Percentiles rank a stretch among this genome's conserved stretches.
phyloP scores from a whole-genome alignment of 2,888 invertebrate species.

The Schrankia costaestrigalis region DNA sequence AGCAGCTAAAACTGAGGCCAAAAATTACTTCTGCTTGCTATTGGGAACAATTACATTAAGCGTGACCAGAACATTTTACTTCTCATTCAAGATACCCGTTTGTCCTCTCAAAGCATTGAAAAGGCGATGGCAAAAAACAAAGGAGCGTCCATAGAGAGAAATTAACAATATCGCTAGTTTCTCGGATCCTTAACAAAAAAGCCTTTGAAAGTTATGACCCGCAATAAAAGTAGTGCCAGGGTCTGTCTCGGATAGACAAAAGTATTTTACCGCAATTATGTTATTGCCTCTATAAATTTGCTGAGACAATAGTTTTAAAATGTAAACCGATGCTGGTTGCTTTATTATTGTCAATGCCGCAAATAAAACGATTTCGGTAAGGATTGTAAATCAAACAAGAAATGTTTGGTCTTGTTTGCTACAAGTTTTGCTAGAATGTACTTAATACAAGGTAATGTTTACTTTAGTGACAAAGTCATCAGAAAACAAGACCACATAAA shows the following conservation, averaged over 20 bases:
- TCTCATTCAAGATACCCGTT: slow-evolving; percentile 35
- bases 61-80: slow-evolving; percentile 54
- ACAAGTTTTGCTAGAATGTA: no score
- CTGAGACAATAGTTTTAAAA: slow-evolving; percentile 55
- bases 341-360: slow-evolving; percentile 65
- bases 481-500: neutral
- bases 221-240: slow-evolving; percentile 53
- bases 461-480: no score
- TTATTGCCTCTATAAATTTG: slow-evolving; percentile 62
- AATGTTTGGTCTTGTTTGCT: slow-evolving; percentile 37
- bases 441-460: no score
- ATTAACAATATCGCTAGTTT: slow-evolving; percentile 53
- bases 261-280: slow-evolving; percentile 63
- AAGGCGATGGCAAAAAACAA: slow-evolving; percentile 44
- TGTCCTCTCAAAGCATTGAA: slow-evolving; percentile 17
- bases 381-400: slow-evolving; percentile 43
- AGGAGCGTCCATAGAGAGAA: slow-evolving; percentile 36
- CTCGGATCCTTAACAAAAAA: slow-evolving; percentile 45
- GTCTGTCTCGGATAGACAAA: slow-evolving; percentile 51
- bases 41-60: slow-evolving; percentile 52
- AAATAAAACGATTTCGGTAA: slow-evolving; percentile 47
- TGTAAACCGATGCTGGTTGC: slow-evolving; percentile 38
- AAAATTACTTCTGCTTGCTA: slow-evolving; percentile 46
- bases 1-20: slow-evolving; percentile 50
- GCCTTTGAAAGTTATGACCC: slow-evolving; percentile 47